Conservation (phyloP, 2,113 vertebrate species). For the Cettia cetti region DNA sequence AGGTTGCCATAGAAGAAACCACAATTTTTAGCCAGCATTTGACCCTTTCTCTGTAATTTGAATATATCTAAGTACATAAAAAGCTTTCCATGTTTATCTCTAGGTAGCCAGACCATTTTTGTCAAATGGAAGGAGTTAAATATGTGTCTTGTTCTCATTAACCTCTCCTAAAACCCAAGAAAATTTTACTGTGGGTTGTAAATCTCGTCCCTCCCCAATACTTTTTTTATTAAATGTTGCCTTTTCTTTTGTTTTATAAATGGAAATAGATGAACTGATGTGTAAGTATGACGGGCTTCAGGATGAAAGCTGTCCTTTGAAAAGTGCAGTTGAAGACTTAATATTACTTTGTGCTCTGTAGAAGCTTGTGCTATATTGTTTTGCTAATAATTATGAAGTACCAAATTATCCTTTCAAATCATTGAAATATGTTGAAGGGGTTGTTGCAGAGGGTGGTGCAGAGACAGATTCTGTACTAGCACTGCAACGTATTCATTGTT, state of each 20-base stretch:
- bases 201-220: not conserved
- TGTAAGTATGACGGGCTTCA: not conserved
- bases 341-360: not conserved
- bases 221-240: not conserved
- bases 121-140: not conserved
- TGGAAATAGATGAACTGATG: not conserved
- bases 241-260: not conserved
- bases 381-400: not conserved
- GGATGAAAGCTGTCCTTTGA: not conserved
- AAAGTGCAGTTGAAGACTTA: not conserved
- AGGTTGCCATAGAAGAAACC: not conserved
- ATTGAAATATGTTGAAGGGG: not conserved
- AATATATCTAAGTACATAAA: not conserved
- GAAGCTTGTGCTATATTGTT: not conserved
- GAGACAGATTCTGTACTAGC: not conserved
- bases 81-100: not conserved
- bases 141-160: not conserved
- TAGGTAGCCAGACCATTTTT: not conserved
- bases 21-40: not conserved
- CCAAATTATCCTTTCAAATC: not conserved
- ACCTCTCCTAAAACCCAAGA: not conserved
- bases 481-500: not conserved
- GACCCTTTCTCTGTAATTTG: not conserved
- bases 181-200: not conserved
- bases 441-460: not conserved